phyloP scores from a whole-genome alignment of 2,113 vertebrate genomes.

The Caloenas nicobarica region DNA sequence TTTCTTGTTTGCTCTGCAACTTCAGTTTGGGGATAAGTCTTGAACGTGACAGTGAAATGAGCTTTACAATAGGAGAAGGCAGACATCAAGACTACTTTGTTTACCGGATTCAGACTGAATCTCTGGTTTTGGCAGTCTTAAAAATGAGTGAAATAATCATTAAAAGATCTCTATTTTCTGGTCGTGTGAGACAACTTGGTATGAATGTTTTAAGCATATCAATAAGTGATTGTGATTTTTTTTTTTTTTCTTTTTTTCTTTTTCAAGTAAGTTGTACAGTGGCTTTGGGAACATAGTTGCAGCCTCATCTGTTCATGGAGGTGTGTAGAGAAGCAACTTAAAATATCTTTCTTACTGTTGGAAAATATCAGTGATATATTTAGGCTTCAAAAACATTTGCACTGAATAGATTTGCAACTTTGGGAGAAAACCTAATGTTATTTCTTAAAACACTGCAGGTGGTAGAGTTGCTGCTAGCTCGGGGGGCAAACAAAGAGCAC shows the following conservation, averaged over 20 bases:
- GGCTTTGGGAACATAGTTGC: neutral
- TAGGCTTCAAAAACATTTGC: neutral
- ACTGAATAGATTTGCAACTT: neutral
- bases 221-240: neutral
- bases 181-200: fast-evolving
- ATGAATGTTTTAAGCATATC: neutral
- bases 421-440: slow-evolving; percentile 1
- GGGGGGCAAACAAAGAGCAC: slow-evolving; percentile 98
- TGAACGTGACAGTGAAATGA: neutral
- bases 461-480: slow-evolving; percentile 94
- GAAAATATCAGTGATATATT: neutral
- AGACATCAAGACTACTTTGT: neutral
- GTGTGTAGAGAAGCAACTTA: neutral
- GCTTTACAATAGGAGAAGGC: neutral
- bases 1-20: neutral
- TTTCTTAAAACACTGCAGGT: slow-evolving; percentile 78
- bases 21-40: neutral
- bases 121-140: neutral
- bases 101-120: fast-evolving
- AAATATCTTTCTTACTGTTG: neutral
- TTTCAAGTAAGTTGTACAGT: neutral
- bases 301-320: neutral
- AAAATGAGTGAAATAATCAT: neutral
- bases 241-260: neutral
- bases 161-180: neutral